Conservation (phyloP, 2,888 invertebrate genomes). For the Dryocosmus kuriphilus region DNA sequence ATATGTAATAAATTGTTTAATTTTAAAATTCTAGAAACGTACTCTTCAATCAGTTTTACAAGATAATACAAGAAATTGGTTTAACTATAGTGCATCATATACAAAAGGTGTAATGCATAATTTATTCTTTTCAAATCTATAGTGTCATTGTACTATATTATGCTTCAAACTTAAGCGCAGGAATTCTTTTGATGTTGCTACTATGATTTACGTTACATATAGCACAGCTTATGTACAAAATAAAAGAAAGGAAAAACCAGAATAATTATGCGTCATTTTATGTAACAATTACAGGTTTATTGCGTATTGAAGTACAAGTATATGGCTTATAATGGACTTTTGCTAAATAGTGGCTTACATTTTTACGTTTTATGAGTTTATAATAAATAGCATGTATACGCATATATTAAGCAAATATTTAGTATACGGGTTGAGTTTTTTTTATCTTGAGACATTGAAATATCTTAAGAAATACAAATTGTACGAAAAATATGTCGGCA, state of each 20-base stretch:
- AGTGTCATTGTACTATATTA: too few relatives aligned
- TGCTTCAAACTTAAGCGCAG: too few relatives aligned
- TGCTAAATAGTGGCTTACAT: neutral
- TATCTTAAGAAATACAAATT: too few relatives aligned
- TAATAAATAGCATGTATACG: neutral
- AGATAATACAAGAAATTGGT: too few relatives aligned
- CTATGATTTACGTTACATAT: neutral
- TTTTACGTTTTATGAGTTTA: neutral
- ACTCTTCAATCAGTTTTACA: too few relatives aligned
- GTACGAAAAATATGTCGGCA: too few relatives aligned
- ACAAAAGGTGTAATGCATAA: too few relatives aligned
- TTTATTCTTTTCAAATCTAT: too few relatives aligned
- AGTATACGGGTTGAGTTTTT: too few relatives aligned
- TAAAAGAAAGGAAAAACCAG: neutral
- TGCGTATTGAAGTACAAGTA: neutral
- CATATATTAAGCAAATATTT: neutral
- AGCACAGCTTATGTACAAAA: neutral
- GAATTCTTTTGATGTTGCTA: too few relatives aligned
- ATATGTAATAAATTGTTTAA: neutral
- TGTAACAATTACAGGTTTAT: neutral
- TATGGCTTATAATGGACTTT: neutral
- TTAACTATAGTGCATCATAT: too few relatives aligned
- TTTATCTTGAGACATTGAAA: too few relatives aligned
- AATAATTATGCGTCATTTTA: neutral
- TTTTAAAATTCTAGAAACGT: neutral